phyloP scores from a whole-genome alignment of 2,888 invertebrate genomes.

The Hyppa rectilinea region DNA sequence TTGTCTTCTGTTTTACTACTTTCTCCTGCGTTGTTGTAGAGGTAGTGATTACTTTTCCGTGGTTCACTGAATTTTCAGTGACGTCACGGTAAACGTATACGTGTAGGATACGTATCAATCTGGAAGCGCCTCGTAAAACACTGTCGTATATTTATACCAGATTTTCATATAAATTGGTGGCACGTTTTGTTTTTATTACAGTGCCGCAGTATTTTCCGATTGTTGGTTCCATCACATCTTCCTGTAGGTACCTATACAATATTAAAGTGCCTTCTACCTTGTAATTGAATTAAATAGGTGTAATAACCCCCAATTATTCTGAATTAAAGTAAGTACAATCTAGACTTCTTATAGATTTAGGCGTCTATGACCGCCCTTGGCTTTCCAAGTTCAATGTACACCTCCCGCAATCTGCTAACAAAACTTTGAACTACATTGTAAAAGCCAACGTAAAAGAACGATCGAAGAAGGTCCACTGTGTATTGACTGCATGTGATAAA shows the following conservation, averaged over 20 bases:
- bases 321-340: slow-evolving; percentile 1
- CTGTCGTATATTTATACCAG: slow-evolving; percentile 30
- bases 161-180: slow-evolving; percentile 43
- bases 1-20: neutral
- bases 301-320: neutral
- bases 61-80: slow-evolving; percentile 7
- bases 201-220: slow-evolving; percentile 23
- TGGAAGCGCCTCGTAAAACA: slow-evolving; percentile 47
- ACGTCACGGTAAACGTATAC: slow-evolving; percentile 7
- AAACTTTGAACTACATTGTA: slow-evolving; percentile 3
- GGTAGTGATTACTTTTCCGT: slow-evolving; percentile 1
- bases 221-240: slow-evolving; percentile 6
- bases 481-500: neutral
- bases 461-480: neutral
- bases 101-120: slow-evolving; percentile 27
- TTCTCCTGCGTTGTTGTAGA: neutral
- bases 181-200: slow-evolving; percentile 34
- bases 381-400: slow-evolving; percentile 45
- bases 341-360: slow-evolving; percentile 21
- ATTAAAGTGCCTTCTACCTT: neutral
- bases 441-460: neutral
- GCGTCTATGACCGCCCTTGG: slow-evolving; percentile 44
- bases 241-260: no score
- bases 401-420: slow-evolving; percentile 14
- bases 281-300: neutral